Evolutionary conservation across 2,113 vertebrate species (phyloP).

Genomic region (Perognathus longimembris): DNA sequence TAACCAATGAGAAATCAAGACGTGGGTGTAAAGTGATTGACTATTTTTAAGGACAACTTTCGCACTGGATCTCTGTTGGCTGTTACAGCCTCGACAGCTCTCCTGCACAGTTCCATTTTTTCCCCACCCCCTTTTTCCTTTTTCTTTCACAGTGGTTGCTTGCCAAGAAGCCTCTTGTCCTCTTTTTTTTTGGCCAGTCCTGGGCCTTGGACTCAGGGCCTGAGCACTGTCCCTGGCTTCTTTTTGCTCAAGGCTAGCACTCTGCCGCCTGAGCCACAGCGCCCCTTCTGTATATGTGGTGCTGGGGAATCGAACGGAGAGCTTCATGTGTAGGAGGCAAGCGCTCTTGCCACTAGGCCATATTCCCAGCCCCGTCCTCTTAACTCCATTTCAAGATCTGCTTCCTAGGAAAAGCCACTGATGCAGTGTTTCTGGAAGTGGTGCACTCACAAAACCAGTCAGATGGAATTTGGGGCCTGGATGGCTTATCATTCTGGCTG

Average conservation of each 20-base stretch:
- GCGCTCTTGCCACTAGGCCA: no score
- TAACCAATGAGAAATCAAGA: neutral
- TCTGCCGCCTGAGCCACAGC: no score
- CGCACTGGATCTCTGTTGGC: neutral
- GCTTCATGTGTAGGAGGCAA: no score
- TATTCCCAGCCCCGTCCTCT: no score
- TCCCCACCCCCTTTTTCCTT: neutral
- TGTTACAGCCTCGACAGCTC: neutral
- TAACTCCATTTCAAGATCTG: slow-evolving; percentile 10
- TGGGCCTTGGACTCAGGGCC: no score
- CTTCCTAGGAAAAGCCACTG: neutral
- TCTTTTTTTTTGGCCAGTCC: no score
- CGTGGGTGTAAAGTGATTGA: neutral
- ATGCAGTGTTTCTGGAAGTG: neutral
- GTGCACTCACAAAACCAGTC: neutral
- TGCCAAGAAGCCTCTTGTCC: neutral
- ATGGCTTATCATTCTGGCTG: neutral
- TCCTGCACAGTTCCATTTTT: neutral
- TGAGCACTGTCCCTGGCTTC: no score
- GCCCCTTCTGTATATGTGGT: no score
- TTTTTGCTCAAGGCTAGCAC: no score
- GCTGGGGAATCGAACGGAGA: no score
- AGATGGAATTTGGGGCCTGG: neutral
- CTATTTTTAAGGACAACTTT: neutral
- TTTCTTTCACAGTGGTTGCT: neutral